Percentiles rank a stretch among this genome's conserved stretches.
Conservation (phyloP, 2,797 vertebrate genomes). For the Pseudochirops cupreus region DNA sequence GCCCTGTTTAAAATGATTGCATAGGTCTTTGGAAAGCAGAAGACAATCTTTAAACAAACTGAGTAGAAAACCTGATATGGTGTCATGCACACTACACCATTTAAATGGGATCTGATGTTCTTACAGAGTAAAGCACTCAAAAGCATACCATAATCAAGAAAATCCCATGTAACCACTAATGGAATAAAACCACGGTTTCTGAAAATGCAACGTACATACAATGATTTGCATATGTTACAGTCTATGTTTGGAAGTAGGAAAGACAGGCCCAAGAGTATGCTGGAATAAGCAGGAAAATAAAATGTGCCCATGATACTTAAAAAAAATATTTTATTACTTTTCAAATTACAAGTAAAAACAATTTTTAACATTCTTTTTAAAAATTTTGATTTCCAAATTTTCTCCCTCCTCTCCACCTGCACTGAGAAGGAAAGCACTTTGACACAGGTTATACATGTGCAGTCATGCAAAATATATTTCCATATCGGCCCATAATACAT, state of each 20-base stretch:
- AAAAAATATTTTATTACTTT: not conserved
- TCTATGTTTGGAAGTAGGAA: constrained; percentile 3
- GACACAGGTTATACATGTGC: too few relatives aligned
- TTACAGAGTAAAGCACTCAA: not conserved
- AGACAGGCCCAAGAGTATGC: not conserved
- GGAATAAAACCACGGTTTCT: not conserved
- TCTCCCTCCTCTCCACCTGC: not conserved
- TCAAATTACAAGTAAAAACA: not conserved
- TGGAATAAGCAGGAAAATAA: not conserved
- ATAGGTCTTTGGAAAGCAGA: constrained; percentile 22
- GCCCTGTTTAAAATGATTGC: constrained; percentile 40
- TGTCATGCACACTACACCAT: not conserved
- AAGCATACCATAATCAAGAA: constrained; percentile 23
- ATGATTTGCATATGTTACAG: not conserved
- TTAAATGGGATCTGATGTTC: constrained; percentile 6
- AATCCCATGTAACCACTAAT: constrained; percentile 10
- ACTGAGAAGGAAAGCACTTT: not conserved
- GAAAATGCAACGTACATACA: not conserved
- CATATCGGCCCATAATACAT: not conserved
- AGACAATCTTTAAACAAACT: not conserved
- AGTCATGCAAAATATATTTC: not conserved
- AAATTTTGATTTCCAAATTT: not conserved
- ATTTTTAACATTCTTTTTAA: not conserved
- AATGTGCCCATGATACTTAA: not conserved
- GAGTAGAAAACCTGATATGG: not conserved